Percentiles rank a stretch among this genome's conserved stretches.
phyloP scores from a whole-genome alignment of 2,113 vertebrate genomes.

The Callionymus lyra region DNA sequence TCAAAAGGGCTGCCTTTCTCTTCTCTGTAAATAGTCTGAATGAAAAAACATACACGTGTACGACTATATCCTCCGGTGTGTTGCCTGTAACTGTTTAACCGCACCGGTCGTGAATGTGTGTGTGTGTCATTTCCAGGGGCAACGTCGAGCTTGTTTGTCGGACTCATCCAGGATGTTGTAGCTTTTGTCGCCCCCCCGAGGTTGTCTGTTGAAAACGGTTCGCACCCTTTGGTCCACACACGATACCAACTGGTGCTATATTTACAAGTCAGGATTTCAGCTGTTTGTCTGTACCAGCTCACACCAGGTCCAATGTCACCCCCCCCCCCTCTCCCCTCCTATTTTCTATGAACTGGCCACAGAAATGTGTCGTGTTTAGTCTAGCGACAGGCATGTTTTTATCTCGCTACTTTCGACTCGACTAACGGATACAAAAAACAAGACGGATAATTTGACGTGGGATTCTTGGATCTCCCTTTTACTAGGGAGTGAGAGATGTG shows the following conservation, averaged over 20 bases:
- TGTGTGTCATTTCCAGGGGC: constrained; percentile 14
- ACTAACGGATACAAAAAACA: too few species aligned
- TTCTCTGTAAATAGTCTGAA: constrained; percentile 74
- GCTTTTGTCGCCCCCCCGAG: constrained; percentile 25
- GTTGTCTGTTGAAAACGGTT: constrained; percentile 26
- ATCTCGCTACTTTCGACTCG: too few species aligned
- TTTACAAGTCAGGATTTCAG: constrained; percentile 60
- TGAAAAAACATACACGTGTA: constrained; percentile 49
- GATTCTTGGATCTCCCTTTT: too few species aligned
- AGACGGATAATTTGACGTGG: too few species aligned
- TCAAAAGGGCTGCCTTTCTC: constrained; percentile 84
- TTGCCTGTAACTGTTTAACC: constrained; percentile 70
- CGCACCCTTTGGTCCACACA: constrained; percentile 52
- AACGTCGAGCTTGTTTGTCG: constrained; percentile 20
- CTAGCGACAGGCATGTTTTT: too few species aligned
- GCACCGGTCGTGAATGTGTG: constrained; percentile 48
- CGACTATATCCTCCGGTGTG: constrained; percentile 63
- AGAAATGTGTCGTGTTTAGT: too few species aligned
- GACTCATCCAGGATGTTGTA: constrained; percentile 28
- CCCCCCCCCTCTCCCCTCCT: too few species aligned
- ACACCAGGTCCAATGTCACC: too few species aligned
- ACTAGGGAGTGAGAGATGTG: too few species aligned
- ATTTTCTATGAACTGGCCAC: too few species aligned
- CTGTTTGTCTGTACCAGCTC: constrained; percentile 54
- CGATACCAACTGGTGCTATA: constrained; percentile 79